These are phyloP conservation scores for Ceyx cyanopectus DNA, from an alignment of 2,113 vertebrate species.

Conservation along the genomic window DNA sequence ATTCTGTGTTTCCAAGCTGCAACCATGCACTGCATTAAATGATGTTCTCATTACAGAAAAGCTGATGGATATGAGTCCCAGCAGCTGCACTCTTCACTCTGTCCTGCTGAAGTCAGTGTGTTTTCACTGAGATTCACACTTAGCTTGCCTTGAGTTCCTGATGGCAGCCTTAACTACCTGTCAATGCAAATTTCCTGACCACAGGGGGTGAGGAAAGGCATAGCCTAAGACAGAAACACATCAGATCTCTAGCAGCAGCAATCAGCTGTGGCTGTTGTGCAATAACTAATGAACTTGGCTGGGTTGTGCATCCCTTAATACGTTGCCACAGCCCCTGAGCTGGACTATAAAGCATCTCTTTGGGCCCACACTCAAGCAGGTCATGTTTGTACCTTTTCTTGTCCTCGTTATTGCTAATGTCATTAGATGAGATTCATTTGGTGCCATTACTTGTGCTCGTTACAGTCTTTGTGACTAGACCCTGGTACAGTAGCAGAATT, in stretches of 20 bases:
- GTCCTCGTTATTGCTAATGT: slow-evolving; percentile 7
- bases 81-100: background rate
- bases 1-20: background rate
- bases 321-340: background rate
- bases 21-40: background rate
- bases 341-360: background rate
- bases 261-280: background rate
- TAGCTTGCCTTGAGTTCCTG: background rate
- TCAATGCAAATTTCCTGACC: background rate
- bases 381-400: slow-evolving; percentile 36
- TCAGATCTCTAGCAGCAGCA: background rate
- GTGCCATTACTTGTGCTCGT: slow-evolving; percentile 39
- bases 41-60: background rate
- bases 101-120: background rate
- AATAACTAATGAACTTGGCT: background rate
- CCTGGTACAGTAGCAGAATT: slow-evolving; percentile 60
- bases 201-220: background rate
- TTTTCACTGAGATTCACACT: slow-evolving; percentile 9
- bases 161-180: background rate
- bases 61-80: background rate
- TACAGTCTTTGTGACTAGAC: slow-evolving; percentile 71
- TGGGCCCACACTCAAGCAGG: background rate
- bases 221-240: background rate
- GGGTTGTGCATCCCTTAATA: background rate
- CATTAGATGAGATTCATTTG: slow-evolving; percentile 60